Conservation (phyloP, 2,797 vertebrate genomes). For the Dendrocincla tyrannina region DNA sequence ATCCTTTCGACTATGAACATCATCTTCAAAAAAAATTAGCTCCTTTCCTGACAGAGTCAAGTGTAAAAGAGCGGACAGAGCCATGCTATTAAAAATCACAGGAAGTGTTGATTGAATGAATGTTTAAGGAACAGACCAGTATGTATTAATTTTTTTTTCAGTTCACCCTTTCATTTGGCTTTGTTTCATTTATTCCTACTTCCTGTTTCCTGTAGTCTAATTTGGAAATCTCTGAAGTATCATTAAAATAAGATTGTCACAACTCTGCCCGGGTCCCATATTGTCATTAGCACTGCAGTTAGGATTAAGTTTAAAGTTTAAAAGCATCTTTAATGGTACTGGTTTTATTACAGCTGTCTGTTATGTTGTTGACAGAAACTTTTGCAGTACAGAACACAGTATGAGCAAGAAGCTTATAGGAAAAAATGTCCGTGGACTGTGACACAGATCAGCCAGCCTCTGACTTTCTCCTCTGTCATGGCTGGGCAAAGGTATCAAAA, state of each 20-base stretch:
- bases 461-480: background rate
- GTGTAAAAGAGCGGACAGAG: background rate
- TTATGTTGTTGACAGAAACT: background rate
- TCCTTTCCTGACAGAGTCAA: background rate
- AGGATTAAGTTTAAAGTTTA: background rate
- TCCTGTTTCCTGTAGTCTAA: conserved; percentile 39
- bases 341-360: background rate
- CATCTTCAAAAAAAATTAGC: background rate
- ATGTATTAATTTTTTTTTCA: background rate
- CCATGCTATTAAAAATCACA: conserved; percentile 19
- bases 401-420: background rate
- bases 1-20: background rate
- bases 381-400: background rate
- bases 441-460: background rate
- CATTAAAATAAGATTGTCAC: conserved; percentile 2
- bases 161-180: conserved; percentile 23
- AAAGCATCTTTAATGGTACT: background rate
- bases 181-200: conserved; percentile 19
- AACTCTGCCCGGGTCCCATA: background rate
- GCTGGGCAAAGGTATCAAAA: background rate
- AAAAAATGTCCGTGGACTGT: background rate
- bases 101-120: conserved; percentile 20
- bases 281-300: background rate
- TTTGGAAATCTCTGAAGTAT: conserved; percentile 35
- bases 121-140: background rate